Evolutionary conservation across 2,797 vertebrate species (phyloP).

Genomic region (Diglossa cyanea): DNA sequence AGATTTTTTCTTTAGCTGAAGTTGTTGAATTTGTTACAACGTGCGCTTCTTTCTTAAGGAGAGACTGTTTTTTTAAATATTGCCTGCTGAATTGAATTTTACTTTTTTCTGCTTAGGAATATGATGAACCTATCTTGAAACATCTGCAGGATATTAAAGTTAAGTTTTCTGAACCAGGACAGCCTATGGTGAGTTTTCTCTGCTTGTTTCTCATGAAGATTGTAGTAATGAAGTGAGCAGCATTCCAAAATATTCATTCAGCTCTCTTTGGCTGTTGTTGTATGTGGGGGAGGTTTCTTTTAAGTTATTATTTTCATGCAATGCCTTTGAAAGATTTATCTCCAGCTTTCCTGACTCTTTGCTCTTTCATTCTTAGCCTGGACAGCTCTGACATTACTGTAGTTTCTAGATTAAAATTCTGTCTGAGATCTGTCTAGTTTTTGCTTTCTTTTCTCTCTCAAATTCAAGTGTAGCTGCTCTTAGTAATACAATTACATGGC

Average conservation of each 20-base stretch:
- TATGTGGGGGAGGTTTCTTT: not conserved
- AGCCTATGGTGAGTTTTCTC: slow-evolving; percentile 88
- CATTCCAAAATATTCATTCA: not conserved
- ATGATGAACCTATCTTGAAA: slow-evolving; percentile 95
- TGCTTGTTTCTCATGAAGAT: not conserved
- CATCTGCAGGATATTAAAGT: slow-evolving; percentile 95
- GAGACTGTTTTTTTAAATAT: not conserved
- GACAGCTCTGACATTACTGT: not conserved
- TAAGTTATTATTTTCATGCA: not conserved
- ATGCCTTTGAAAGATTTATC: not conserved
- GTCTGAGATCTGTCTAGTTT: not conserved
- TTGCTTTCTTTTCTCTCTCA: not conserved
- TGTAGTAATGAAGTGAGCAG: not conserved
- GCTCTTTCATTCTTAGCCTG: not conserved
- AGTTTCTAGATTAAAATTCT: not conserved
- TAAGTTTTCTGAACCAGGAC: slow-evolving; percentile 91
- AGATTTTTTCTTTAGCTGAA: not conserved
- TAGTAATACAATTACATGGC: not conserved
- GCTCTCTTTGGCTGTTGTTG: not conserved
- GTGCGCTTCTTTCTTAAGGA: not conserved
- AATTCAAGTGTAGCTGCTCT: not conserved
- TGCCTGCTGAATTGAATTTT: not conserved
- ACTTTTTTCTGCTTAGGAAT: slow-evolving; percentile 77
- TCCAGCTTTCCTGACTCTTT: not conserved
- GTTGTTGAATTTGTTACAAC: not conserved